Conservation (phyloP, 2,113 vertebrate genomes). For the Elachura formosa region DNA sequence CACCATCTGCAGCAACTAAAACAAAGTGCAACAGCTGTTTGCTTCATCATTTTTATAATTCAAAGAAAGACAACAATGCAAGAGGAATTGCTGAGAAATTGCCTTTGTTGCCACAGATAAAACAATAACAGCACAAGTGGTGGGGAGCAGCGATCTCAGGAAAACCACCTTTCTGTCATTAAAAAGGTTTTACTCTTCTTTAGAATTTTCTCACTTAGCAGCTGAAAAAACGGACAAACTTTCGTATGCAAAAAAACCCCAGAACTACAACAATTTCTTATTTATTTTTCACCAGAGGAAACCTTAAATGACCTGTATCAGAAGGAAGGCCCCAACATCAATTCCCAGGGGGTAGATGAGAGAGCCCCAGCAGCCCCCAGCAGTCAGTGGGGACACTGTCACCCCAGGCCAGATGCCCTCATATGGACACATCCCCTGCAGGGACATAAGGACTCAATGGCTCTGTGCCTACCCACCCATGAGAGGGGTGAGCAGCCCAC, state of each 20-base stretch:
- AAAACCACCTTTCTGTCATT: not conserved
- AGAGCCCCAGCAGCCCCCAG: fast-evolving
- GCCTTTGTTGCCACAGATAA: not conserved
- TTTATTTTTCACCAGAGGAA: not conserved
- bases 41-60: constrained; percentile 14
- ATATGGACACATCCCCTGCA: fast-evolving
- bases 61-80: not conserved
- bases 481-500: fast-evolving
- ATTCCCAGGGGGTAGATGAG: not conserved
- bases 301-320: not conserved
- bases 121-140: not conserved
- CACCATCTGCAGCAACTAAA: constrained; percentile 78
- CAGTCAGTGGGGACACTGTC: not conserved
- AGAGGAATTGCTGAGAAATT: not conserved
- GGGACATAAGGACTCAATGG: fast-evolving
- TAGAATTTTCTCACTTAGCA: not conserved
- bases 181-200: not conserved
- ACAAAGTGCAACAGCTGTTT: constrained; percentile 39
- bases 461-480: fast-evolving
- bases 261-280: not conserved
- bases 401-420: not conserved
- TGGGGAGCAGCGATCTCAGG: not conserved
- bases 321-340: not conserved
- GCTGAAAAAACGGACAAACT: not conserved
- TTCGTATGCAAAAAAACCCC: fast-evolving